Conservation (phyloP, 2,797 vertebrate genomes). For the Chromobotia macracanthus region DNA sequence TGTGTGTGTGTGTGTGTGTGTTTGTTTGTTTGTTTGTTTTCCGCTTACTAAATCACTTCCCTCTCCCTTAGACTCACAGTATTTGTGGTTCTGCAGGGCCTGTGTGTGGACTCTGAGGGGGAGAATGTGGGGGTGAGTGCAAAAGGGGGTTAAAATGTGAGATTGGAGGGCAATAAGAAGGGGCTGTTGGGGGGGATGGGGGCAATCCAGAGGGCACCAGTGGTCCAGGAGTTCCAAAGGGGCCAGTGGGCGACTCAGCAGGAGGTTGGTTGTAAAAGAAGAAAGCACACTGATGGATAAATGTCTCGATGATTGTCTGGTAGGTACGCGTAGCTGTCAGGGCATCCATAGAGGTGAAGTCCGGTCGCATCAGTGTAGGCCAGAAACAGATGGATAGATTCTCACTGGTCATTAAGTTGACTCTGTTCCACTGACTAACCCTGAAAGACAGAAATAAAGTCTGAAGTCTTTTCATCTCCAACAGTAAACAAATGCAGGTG, state of each 20-base stretch:
- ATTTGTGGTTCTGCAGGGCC: conserved; percentile 85
- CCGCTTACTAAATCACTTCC: conserved; percentile 12
- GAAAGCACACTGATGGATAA: conserved; percentile 96
- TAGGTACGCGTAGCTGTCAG: conserved; percentile 94
- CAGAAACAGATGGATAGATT: conserved; percentile 99
- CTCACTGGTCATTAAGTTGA: conserved; percentile 96
- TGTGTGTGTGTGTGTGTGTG: not conserved
- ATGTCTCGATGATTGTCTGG: conserved; percentile 98
- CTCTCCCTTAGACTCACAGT: conserved; percentile 77
- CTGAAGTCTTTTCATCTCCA: not conserved
- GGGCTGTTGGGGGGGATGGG: conserved; percentile 76
- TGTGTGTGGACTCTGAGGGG: conserved; percentile 80
- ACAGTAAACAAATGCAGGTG: not conserved
- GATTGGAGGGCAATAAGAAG: conserved; percentile 75
- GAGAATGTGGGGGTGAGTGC: conserved; percentile 85
- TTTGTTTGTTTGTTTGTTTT: not conserved
- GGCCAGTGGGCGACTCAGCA: conserved; percentile 81
- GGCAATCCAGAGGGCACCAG: conserved; percentile 77
- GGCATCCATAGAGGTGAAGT: conserved; percentile 96
- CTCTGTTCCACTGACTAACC: conserved; percentile 89
- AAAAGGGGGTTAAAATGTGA: conserved; percentile 81
- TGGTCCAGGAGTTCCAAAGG: conserved; percentile 68
- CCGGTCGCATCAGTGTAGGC: conserved; percentile 94
- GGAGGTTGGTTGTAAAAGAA: conserved; percentile 92
- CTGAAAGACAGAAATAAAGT: conserved; percentile 66